phyloP scores from a whole-genome alignment of 2,113 vertebrate species.

The Salvelinus sp. region DNA sequence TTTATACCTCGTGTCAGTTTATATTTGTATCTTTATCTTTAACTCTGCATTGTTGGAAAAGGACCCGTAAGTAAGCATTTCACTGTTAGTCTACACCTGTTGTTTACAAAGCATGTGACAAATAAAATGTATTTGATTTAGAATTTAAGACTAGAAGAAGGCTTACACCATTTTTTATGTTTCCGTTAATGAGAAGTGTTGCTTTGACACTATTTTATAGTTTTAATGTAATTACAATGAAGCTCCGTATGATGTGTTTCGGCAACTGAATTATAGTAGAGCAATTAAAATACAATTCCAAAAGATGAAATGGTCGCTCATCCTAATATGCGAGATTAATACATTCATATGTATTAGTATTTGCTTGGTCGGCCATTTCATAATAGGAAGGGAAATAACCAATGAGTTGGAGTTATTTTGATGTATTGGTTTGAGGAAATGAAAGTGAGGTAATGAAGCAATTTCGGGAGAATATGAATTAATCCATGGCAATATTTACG shows the following conservation, averaged over 20 bases:
- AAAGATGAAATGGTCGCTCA: conserved; percentile 27
- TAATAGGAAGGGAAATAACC: neutral
- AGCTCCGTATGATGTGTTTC: conserved; percentile 29
- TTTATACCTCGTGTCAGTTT: too few species aligned
- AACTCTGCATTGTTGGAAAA: too few species aligned
- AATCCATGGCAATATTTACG: neutral
- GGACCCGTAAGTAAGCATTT: too few species aligned
- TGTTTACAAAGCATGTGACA: too few species aligned
- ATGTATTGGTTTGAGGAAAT: too few species aligned
- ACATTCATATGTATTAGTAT: conserved; percentile 39
- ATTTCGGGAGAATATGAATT: neutral
- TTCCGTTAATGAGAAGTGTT: too few species aligned
- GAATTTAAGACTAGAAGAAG: too few species aligned
- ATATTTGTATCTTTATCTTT: too few species aligned
- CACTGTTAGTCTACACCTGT: too few species aligned
- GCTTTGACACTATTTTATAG: conserved; percentile 1
- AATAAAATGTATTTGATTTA: too few species aligned
- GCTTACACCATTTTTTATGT: too few species aligned
- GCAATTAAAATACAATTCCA: conserved; percentile 45
- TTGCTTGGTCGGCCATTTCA: conserved; percentile 7
- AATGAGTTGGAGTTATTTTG: too few species aligned
- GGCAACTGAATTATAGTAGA: conserved; percentile 47
- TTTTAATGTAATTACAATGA: conserved; percentile 43
- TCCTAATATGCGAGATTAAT: conserved; percentile 46
- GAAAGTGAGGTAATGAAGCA: neutral